Conservation (phyloP, 1,140 invertebrate species). For the Drepana arcuata region DNA sequence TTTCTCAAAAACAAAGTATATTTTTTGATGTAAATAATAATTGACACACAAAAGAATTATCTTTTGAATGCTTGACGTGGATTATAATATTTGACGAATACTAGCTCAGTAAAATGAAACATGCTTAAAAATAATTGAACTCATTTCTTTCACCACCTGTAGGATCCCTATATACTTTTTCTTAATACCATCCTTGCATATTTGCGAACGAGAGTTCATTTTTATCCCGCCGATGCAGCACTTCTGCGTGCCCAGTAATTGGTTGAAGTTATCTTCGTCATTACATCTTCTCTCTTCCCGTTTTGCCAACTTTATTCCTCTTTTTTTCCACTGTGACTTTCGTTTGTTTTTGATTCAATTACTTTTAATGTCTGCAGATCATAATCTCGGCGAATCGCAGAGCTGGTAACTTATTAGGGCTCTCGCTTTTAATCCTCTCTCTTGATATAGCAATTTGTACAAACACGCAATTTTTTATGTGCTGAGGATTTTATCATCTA, state of each 20-base stretch:
- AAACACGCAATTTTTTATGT: not conserved
- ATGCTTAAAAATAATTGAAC: too few relatives aligned
- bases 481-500: not conserved
- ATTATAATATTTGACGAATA: too few relatives aligned
- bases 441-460: too few relatives aligned
- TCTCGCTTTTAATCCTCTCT: too few relatives aligned
- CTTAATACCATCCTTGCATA: slow-evolving; percentile 52
- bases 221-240: slow-evolving; percentile 61
- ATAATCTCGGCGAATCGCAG: slow-evolving; percentile 28
- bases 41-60: too few relatives aligned
- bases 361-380: slow-evolving; percentile 43
- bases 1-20: too few relatives aligned
- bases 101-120: too few relatives aligned
- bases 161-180: too few relatives aligned
- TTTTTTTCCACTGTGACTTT: slow-evolving; percentile 39
- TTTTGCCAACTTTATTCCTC: slow-evolving; percentile 56
- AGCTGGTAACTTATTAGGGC: slow-evolving; percentile 16
- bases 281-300: slow-evolving; percentile 63
- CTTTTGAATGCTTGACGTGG: too few relatives aligned
- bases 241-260: slow-evolving; percentile 58
- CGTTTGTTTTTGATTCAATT: slow-evolving; percentile 67
- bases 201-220: slow-evolving; percentile 51
- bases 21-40: too few relatives aligned
- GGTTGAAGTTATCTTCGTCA: slow-evolving; percentile 66
- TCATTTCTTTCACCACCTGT: too few relatives aligned